These are phyloP conservation scores for Trinectes maculatus DNA, from an alignment of 2,113 vertebrate genomes.

Conservation along the genomic window DNA sequence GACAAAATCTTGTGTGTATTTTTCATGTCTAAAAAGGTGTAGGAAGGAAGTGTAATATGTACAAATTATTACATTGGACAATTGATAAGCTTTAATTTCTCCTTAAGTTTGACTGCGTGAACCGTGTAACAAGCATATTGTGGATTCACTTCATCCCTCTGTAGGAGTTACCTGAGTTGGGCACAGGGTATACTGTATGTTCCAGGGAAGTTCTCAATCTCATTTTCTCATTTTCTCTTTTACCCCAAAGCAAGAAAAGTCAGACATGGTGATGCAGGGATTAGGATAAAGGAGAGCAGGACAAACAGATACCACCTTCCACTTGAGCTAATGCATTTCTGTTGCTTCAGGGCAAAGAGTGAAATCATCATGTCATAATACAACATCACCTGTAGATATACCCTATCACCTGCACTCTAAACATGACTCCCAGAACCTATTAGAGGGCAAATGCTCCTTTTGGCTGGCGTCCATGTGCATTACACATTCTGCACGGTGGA, in stretches of 20 bases:
- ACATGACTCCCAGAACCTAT: slow-evolving; percentile 8
- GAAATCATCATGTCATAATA: slow-evolving; percentile 1
- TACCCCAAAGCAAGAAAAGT: slow-evolving; percentile 16
- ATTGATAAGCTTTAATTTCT: no score
- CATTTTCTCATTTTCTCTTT: slow-evolving; percentile 3
- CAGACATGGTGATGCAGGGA: slow-evolving; percentile 1
- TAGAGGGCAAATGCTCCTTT: slow-evolving; percentile 39
- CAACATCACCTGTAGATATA: slow-evolving; percentile 22
- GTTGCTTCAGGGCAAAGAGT: neutral
- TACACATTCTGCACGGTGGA: neutral
- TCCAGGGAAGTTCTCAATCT: neutral
- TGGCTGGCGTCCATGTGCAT: slow-evolving; percentile 46
- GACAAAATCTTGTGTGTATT: no score
- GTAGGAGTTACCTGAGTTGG: neutral
- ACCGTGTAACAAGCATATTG: neutral
- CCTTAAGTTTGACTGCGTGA: no score
- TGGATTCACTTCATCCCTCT: neutral
- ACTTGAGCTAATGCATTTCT: slow-evolving; percentile 28
- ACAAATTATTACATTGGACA: no score
- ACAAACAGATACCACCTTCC: slow-evolving; percentile 13
- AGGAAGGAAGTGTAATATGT: no score
- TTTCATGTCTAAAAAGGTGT: no score
- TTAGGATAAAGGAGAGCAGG: neutral
- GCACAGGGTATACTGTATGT: neutral
- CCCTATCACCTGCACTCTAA: slow-evolving; percentile 10